A percentile compares a stretch with the other conserved stretches of the same genome.
phyloP scores from a whole-genome alignment of 2,888 invertebrate species.

The Eurois occulta region DNA sequence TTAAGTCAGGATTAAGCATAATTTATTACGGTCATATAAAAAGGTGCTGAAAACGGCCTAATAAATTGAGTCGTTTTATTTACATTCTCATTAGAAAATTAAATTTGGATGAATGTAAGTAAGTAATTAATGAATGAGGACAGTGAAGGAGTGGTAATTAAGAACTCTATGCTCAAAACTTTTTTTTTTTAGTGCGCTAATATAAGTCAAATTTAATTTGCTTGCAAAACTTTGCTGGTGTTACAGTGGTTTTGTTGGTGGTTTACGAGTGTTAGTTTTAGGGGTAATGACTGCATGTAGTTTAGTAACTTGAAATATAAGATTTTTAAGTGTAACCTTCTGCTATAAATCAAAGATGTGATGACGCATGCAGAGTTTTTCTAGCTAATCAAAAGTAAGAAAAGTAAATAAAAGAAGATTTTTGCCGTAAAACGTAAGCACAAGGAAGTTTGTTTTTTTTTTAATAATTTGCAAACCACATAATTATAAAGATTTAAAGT shows the following conservation, averaged over 20 bases:
- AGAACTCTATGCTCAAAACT: background rate
- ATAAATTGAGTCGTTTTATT: conserved; percentile 63
- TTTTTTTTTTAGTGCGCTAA: background rate
- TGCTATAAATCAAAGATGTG: background rate
- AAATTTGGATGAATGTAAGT: conserved; percentile 61
- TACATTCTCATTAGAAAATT: conserved; percentile 67
- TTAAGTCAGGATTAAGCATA: conserved; percentile 69
- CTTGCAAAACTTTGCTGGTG: background rate
- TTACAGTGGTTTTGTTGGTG: no score
- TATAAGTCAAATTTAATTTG: background rate
- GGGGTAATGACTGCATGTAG: background rate
- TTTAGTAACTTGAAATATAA: background rate
- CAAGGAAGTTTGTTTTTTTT: no score
- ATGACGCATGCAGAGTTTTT: background rate
- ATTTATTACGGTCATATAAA: conserved; percentile 73
- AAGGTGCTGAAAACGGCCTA: conserved; percentile 66
- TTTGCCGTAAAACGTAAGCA: no score
- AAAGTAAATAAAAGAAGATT: no score
- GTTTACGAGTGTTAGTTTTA: no score
- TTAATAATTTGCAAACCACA: no score
- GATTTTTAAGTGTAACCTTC: no score
- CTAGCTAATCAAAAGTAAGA: background rate
- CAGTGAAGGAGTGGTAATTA: conserved; percentile 21
- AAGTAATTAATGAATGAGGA: conserved; percentile 53
- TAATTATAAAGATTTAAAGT: background rate